phyloP scores from a whole-genome alignment of 2,797 vertebrate genomes.

The Hyperoplus lanceolatus region DNA sequence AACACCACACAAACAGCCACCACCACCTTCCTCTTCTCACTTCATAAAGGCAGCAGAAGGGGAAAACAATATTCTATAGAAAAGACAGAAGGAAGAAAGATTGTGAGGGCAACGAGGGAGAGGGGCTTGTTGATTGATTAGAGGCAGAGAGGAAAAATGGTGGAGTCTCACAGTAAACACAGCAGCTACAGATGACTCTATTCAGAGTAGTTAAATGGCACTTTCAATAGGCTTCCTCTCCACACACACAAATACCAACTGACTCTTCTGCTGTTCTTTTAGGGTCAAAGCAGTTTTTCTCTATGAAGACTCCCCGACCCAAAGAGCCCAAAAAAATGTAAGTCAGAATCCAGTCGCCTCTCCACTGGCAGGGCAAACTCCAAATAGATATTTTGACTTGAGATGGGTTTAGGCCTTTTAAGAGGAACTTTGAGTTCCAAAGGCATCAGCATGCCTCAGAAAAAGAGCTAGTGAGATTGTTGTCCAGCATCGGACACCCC shows the following conservation, averaged over 20 bases:
- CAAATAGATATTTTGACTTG: conserved; percentile 34
- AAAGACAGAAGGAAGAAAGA: conserved; percentile 50
- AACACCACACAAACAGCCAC: conserved; percentile 15
- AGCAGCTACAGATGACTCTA: conserved; percentile 63
- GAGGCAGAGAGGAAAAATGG: conserved; percentile 56
- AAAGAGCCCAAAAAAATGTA: conserved; percentile 26
- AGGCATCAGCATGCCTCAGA: neutral
- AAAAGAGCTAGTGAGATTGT: neutral
- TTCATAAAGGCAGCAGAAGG: conserved; percentile 41
- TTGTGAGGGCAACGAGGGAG: conserved; percentile 20
- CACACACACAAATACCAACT: conserved; percentile 11
- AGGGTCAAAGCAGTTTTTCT: conserved; percentile 47
- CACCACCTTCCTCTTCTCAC: conserved; percentile 44
- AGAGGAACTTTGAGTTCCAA: no score
- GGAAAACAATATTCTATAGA: conserved; percentile 1
- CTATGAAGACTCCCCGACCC: conserved; percentile 39
- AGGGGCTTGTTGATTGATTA: conserved; percentile 70
- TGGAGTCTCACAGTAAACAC: conserved; percentile 69
- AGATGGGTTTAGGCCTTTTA: neutral
- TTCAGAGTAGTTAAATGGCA: conserved; percentile 68
- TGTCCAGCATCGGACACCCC: neutral
- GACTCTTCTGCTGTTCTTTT: conserved; percentile 36
- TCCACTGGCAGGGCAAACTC: conserved; percentile 14
- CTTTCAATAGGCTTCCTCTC: conserved; percentile 50
- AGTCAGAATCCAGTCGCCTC: conserved; percentile 4